Evolutionary conservation across 2,888 invertebrate genomes (phyloP).

Genomic region (Rotaria magnacalcarata): DNA sequence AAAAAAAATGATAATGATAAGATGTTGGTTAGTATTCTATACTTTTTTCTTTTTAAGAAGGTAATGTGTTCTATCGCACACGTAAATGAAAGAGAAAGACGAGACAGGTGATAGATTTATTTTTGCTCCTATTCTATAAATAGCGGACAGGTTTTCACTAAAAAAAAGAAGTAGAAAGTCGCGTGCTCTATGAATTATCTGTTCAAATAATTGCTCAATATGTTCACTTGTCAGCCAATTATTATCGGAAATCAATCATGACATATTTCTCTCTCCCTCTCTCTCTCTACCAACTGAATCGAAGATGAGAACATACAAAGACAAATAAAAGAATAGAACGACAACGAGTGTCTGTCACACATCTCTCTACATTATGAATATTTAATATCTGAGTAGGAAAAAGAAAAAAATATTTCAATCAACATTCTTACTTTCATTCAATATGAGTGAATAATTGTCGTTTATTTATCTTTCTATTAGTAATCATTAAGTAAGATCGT

Average conservation of each 20-base stretch:
- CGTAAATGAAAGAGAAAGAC: not conserved
- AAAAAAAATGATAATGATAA: conserved; percentile 1
- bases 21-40: not conserved
- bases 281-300: no score
- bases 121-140: not conserved
- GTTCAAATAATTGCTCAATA: not conserved
- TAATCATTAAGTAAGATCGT: no score
- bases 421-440: not conserved
- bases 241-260: not conserved
- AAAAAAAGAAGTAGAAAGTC: not conserved
- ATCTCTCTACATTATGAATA: not conserved
- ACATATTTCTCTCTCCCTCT: not conserved
- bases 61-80: not conserved
- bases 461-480: not conserved
- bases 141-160: not conserved
- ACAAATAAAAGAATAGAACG: not conserved
- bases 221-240: not conserved
- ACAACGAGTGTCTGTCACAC: not conserved
- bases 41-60: not conserved
- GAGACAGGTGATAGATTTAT: conserved; percentile 1
- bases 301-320: not conserved
- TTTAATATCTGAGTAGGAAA: not conserved
- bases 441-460: not conserved
- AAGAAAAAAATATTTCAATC: not conserved
- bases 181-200: not conserved